These are phyloP conservation scores for Synanthedon vespiformis DNA, from an alignment of 2,888 invertebrate genomes.

Conservation along the genomic window DNA sequence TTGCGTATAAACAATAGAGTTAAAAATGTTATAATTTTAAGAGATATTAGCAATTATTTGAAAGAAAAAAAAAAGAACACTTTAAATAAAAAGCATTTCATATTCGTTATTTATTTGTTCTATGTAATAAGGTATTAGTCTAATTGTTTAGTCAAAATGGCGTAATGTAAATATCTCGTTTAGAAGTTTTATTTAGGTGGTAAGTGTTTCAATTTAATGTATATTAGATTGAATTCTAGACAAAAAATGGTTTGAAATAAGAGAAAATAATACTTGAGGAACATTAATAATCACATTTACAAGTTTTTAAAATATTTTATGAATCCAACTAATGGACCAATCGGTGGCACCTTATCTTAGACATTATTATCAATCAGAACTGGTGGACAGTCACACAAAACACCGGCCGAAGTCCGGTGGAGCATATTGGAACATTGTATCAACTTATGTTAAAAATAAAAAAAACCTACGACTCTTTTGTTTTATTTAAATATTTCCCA, in stretches of 20 bases:
- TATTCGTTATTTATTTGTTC: constrained; percentile 68
- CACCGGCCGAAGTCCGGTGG: constrained; percentile 53
- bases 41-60: constrained; percentile 50
- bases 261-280: constrained; percentile 24
- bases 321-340: constrained; percentile 63
- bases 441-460: constrained; percentile 65
- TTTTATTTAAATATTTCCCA: constrained; percentile 27
- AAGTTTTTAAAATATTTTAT: constrained; percentile 33
- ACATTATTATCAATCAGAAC: constrained; percentile 32
- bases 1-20: constrained; percentile 35
- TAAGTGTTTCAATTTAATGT: constrained; percentile 65
- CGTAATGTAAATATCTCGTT: constrained; percentile 66
- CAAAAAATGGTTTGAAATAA: constrained; percentile 28
- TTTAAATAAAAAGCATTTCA: constrained; percentile 62
- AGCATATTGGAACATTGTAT: constrained; percentile 65
- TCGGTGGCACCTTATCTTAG: constrained; percentile 41
- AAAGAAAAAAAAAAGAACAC: constrained; percentile 37
- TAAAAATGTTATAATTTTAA: constrained; percentile 51
- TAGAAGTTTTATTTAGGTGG: constrained; percentile 63
- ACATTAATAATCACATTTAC: constrained; percentile 30
- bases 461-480: constrained; percentile 40
- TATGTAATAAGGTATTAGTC: constrained; percentile 53
- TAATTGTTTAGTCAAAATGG: constrained; percentile 65
- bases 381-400: constrained; percentile 26
- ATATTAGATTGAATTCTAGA: constrained; percentile 59